phyloP scores from a whole-genome alignment of 2,797 vertebrate species.

The Micropoecilia bifurca region DNA sequence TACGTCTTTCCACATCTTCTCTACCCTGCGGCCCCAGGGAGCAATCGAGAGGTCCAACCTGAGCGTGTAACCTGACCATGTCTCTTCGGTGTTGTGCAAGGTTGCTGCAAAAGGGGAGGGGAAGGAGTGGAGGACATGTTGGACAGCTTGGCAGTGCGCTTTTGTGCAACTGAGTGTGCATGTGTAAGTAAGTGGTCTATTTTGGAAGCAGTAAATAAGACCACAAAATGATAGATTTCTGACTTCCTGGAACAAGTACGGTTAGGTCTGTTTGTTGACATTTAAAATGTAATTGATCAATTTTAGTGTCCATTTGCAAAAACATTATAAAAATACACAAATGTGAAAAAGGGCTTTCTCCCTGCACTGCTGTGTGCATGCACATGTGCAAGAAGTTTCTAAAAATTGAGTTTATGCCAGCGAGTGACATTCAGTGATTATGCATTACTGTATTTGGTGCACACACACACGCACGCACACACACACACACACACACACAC shows the following conservation, averaged over 20 bases:
- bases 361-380: constrained; percentile 6
- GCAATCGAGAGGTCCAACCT: constrained; percentile 79
- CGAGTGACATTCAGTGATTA: constrained; percentile 28
- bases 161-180: constrained; percentile 13
- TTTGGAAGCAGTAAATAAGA: constrained; percentile 55
- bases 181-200: constrained; percentile 27
- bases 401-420: constrained; percentile 24
- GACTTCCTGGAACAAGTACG: constrained; percentile 36
- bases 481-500: no score
- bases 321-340: constrained; percentile 14
- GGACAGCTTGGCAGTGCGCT: constrained; percentile 26
- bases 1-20: constrained; percentile 38
- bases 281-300: constrained; percentile 34
- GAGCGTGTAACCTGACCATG: constrained; percentile 76
- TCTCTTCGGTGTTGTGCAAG: constrained; percentile 76
- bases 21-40: constrained; percentile 69
- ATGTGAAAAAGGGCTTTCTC: background rate
- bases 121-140: constrained; percentile 53
- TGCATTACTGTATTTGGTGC: constrained; percentile 48
- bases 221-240: constrained; percentile 55
- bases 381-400: constrained; percentile 18
- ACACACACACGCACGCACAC: no score
- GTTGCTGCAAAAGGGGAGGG: constrained; percentile 73
- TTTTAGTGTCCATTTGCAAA: constrained; percentile 20
- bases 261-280: constrained; percentile 43